Evolutionary conservation across 2,113 vertebrate species (phyloP).

Genomic region (Phalacrocorax aristotelis): DNA sequence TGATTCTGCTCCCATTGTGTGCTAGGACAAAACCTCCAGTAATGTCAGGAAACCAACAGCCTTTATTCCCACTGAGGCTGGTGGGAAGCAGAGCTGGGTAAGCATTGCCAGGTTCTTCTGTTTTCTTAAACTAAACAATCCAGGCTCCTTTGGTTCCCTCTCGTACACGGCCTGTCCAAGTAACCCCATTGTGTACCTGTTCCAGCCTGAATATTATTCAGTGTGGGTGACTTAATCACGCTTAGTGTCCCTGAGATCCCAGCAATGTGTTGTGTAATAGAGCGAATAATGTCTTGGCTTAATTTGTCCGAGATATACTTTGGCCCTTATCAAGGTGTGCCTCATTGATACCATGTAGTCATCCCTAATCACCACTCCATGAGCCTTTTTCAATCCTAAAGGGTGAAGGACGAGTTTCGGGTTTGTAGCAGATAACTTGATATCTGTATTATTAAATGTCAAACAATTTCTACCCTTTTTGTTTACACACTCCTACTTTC

Average conservation of each 20-base stretch:
- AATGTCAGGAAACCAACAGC: slow-evolving; percentile 53
- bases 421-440: not conserved
- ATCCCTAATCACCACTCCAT: not conserved
- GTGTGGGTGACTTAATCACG: not conserved
- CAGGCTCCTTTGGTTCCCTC: slow-evolving; percentile 6
- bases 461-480: not conserved
- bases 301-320: not conserved
- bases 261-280: not conserved
- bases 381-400: not conserved
- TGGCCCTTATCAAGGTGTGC: slow-evolving; percentile 1
- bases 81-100: slow-evolving; percentile 54
- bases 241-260: not conserved
- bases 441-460: not conserved
- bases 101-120: slow-evolving; percentile 58
- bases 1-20: slow-evolving; percentile 58
- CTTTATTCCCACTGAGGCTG: slow-evolving; percentile 44
- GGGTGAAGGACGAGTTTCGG: not conserved
- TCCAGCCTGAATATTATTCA: not conserved
- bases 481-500: not conserved
- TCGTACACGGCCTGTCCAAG: not conserved
- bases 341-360: not conserved
- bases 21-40: slow-evolving; percentile 36
- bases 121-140: slow-evolving; percentile 58
- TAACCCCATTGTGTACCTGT: slow-evolving; percentile 22
- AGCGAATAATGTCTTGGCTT: not conserved